phyloP scores from a whole-genome alignment of 1,140 invertebrate species.

The Drosophila tristis region DNA sequence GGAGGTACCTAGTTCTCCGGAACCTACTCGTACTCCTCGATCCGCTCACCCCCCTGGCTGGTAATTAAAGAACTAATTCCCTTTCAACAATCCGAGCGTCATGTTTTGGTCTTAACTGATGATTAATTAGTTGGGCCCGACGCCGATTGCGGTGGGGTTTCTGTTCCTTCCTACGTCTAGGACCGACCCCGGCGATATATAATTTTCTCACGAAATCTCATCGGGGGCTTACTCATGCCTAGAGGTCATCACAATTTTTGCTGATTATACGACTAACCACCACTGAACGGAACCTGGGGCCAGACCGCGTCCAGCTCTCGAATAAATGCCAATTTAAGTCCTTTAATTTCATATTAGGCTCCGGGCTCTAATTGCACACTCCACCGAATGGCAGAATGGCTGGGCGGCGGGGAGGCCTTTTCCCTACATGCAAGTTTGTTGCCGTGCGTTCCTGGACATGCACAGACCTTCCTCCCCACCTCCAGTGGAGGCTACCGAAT shows the following conservation, averaged over 20 bases:
- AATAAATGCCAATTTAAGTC: conserved; percentile 65
- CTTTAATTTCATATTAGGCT: conserved; percentile 71
- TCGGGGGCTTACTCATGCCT: conserved; percentile 49
- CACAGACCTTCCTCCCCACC: conserved; percentile 23
- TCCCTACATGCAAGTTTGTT: conserved; percentile 53
- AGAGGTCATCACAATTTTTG: conserved; percentile 64
- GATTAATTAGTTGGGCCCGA: conserved; percentile 61
- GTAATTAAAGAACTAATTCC: conserved; percentile 74
- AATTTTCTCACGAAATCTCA: conserved; percentile 69
- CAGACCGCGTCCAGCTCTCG: conserved; percentile 26
- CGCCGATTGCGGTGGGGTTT: conserved; percentile 24
- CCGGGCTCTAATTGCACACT: conserved; percentile 57
- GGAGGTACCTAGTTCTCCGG: conserved; percentile 14
- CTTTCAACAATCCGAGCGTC: conserved; percentile 60
- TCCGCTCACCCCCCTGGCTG: background rate
- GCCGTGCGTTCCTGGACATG: conserved; percentile 60
- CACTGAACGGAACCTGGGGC: conserved; percentile 12
- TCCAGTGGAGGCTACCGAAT: conserved; percentile 24
- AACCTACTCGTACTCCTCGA: background rate
- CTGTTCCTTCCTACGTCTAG: conserved; percentile 21
- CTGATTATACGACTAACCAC: conserved; percentile 38
- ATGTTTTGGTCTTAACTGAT: conserved; percentile 73
- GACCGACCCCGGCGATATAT: conserved; percentile 48
- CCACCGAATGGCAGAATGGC: no score
- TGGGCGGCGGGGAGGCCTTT: background rate